A percentile compares a stretch with the other conserved stretches of the same genome.
Conservation (phyloP, 2,113 vertebrate genomes). For the Campylorhamphus procurvoides region DNA sequence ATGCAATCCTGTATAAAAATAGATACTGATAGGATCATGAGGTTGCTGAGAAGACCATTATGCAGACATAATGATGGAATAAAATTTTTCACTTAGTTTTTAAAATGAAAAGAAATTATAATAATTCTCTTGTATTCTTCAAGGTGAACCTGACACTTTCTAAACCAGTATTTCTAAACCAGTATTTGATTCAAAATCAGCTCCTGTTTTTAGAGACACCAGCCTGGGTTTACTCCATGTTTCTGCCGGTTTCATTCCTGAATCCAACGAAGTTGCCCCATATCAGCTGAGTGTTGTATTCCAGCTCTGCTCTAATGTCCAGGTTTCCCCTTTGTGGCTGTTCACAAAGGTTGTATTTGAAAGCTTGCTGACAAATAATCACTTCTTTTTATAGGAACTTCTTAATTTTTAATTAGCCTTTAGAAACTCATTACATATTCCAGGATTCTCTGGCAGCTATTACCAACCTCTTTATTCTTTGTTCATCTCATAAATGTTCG, state of each 20-base stretch:
- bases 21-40: background rate
- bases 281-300: background rate
- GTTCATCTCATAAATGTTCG: background rate
- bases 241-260: background rate
- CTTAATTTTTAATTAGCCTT: background rate
- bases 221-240: background rate
- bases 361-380: background rate
- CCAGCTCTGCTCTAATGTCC: background rate
- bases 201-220: background rate
- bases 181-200: background rate
- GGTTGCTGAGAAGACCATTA: background rate
- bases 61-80: background rate
- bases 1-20: background rate
- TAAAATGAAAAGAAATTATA: background rate
- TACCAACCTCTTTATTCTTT: background rate
- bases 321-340: background rate
- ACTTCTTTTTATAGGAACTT: background rate
- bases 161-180: background rate
- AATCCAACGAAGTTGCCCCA: background rate
- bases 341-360: background rate
- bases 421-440: background rate
- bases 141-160: background rate
- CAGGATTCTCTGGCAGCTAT: background rate
- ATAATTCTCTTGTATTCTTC: background rate
- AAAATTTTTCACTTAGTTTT: background rate